These are phyloP conservation scores for Cynoglossus semilaevis DNA, from an alignment of 2,113 vertebrate genomes.

Conservation along the genomic window DNA sequence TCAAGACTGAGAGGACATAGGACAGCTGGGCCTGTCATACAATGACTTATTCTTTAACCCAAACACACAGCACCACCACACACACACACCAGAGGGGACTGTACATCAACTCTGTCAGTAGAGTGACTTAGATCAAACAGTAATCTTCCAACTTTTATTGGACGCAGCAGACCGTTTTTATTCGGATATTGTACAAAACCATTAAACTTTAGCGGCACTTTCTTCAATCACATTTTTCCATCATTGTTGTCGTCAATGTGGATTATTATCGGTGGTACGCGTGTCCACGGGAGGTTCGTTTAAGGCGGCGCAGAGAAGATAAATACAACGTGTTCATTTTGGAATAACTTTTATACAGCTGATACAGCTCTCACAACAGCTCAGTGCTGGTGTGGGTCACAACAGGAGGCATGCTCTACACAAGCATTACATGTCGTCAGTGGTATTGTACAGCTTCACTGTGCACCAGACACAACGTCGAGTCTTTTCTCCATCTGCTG, in stretches of 20 bases:
- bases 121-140: slow-evolving; percentile 13
- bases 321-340: slow-evolving; percentile 24
- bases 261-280: slow-evolving; percentile 5
- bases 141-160: slow-evolving; percentile 5
- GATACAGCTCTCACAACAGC: slow-evolving; percentile 33
- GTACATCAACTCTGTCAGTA: slow-evolving; percentile 10
- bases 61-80: slow-evolving; percentile 21
- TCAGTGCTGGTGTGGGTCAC: slow-evolving; percentile 27
- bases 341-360: slow-evolving; percentile 23
- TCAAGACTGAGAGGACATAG: slow-evolving; percentile 49
- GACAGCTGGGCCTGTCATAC: slow-evolving; percentile 69
- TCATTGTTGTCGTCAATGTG: slow-evolving; percentile 9
- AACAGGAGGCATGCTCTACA: slow-evolving; percentile 51
- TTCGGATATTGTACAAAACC: slow-evolving; percentile 24
- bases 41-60: slow-evolving; percentile 64
- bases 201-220: slow-evolving; percentile 19
- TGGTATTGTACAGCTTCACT: slow-evolving; percentile 29
- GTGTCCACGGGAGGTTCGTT: not conserved
- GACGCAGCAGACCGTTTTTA: slow-evolving; percentile 38
- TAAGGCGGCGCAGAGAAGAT: slow-evolving; percentile 16
- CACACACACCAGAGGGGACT: slow-evolving; percentile 11
- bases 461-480: slow-evolving; percentile 16
- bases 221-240: slow-evolving; percentile 18
- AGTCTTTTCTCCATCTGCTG: slow-evolving; percentile 52
- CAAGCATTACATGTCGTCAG: slow-evolving; percentile 22